These are phyloP conservation scores for Diplogasteroides magnus DNA, from an alignment of 1,140 invertebrate genomes.

Conservation along the genomic window DNA sequence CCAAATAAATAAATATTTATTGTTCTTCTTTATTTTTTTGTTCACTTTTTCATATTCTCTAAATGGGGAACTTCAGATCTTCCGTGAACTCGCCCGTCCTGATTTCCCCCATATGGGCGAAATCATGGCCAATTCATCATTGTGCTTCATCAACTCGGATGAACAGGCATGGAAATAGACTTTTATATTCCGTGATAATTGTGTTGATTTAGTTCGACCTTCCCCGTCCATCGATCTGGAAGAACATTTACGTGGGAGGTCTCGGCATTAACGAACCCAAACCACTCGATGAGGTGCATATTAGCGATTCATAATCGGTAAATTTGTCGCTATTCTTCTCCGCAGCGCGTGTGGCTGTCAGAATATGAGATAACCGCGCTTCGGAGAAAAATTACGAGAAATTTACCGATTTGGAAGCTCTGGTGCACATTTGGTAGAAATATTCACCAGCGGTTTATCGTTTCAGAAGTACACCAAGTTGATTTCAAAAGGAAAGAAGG, in stretches of 20 bases:
- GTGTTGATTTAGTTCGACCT: slow-evolving; percentile 33
- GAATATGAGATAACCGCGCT: too few species aligned
- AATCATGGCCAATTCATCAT: slow-evolving; percentile 28
- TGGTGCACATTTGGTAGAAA: too few species aligned
- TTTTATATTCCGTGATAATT: too few species aligned
- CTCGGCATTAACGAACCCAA: slow-evolving; percentile 25
- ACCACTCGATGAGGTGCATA: slow-evolving; percentile 26
- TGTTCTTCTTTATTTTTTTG: slow-evolving; percentile 2
- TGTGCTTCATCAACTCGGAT: slow-evolving; percentile 36
- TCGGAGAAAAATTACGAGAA: too few species aligned
- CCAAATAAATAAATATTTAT: too few species aligned
- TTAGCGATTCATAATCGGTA: too few species aligned
- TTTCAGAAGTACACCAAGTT: slow-evolving; percentile 25
- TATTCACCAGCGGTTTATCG: too few species aligned
- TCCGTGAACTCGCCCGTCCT: slow-evolving; percentile 17
- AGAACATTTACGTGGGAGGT: slow-evolving; percentile 36
- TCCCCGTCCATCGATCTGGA: slow-evolving; percentile 32
- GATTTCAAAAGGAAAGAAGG: slow-evolving; percentile 31
- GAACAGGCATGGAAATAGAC: too few species aligned
- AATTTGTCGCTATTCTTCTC: too few species aligned
- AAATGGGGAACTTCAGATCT: slow-evolving; percentile 11
- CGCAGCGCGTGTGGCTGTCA: too few species aligned
- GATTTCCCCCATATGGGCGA: slow-evolving; percentile 34
- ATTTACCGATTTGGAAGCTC: too few species aligned
- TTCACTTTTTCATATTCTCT: background rate